Percentiles rank a stretch among this genome's conserved stretches.
Evolutionary conservation across 2,797 vertebrate genomes (phyloP).

Genomic region (Pogoniulus pusillus): DNA sequence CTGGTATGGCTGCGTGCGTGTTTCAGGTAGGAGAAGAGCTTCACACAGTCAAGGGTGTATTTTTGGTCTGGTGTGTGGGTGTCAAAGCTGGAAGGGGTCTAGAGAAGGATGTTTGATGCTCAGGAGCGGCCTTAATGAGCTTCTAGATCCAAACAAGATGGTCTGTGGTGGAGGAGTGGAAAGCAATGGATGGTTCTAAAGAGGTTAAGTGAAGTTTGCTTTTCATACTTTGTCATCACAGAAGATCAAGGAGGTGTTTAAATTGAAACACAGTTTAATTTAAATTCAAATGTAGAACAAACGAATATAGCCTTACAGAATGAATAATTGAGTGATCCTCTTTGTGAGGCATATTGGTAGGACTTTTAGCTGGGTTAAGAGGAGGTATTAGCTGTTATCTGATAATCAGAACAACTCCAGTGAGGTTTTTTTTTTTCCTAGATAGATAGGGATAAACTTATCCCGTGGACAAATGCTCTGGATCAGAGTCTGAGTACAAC

Average conservation of each 20-base stretch:
- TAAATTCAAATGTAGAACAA: neutral
- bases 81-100: neutral
- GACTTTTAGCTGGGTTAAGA: neutral
- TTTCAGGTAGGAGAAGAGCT: neutral
- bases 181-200: neutral
- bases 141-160: neutral
- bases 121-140: neutral
- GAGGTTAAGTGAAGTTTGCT: neutral
- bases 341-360: neutral
- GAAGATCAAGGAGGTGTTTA: neutral
- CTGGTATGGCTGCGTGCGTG: neutral
- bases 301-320: neutral
- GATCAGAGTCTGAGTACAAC: neutral
- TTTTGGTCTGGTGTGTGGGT: neutral
- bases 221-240: neutral
- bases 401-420: neutral
- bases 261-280: neutral
- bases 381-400: neutral
- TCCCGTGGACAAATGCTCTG: neutral
- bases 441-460: neutral
- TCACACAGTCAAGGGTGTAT: neutral
- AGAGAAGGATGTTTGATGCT: neutral
- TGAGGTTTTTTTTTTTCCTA: neutral
- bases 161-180: neutral
- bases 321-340: neutral